A percentile compares a stretch with the other conserved stretches of the same genome.
phyloP scores from a whole-genome alignment of 2,797 vertebrate species.

The Tokudaia muenninki region DNA sequence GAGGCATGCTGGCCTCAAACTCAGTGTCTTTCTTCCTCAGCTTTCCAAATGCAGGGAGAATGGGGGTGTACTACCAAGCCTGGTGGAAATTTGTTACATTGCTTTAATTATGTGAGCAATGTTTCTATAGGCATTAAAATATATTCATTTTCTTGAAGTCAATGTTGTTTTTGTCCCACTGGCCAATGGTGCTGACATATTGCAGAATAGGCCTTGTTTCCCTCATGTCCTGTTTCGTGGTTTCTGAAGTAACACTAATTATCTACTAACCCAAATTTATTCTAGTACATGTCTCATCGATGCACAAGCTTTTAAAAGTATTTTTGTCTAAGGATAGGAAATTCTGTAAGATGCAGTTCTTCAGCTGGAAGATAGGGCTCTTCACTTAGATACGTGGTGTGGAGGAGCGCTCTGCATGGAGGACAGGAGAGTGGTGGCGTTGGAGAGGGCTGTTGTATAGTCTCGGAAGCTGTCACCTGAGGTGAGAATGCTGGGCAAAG shows the following conservation, averaged over 20 bases:
- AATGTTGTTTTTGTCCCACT: constrained; percentile 26
- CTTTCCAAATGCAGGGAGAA: background rate
- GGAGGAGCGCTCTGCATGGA: fast-evolving
- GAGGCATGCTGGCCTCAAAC: background rate
- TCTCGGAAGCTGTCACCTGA: background rate
- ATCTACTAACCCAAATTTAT: constrained; percentile 20
- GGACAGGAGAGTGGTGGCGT: fast-evolving
- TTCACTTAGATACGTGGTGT: background rate
- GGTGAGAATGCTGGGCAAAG: background rate
- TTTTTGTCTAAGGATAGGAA: background rate
- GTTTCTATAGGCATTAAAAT: constrained; percentile 40
- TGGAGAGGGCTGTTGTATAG: background rate
- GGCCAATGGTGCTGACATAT: background rate
- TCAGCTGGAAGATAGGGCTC: background rate
- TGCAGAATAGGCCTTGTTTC: constrained; percentile 8
- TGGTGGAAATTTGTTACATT: background rate
- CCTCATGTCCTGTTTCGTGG: background rate
- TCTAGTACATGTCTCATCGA: background rate
- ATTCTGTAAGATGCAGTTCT: background rate
- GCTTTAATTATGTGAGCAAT: constrained; percentile 5
- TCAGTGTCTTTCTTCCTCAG: background rate
- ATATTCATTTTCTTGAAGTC: constrained; percentile 25
- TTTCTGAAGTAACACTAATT: constrained; percentile 47
- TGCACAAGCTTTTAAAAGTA: background rate
- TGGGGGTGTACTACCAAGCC: background rate